Evolutionary conservation across 1,140 invertebrate species (phyloP), one percentile per base, ranked within the genome.

Genomic region (Danaus melanippus): DNA sequence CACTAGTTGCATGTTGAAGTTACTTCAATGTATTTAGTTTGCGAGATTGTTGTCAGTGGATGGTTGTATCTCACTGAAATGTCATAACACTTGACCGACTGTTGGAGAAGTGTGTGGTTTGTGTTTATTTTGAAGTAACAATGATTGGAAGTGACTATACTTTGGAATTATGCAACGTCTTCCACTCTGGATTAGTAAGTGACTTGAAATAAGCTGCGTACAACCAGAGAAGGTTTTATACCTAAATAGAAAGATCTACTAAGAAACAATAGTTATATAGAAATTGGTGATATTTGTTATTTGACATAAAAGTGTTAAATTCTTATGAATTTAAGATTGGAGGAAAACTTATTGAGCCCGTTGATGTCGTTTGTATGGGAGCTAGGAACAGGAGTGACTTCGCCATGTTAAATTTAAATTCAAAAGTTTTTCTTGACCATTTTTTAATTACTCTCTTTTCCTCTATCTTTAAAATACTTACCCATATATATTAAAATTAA

Each of bases 121-220:
- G 21, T 32, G 21, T 32, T 50, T 58, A 50, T 46, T 42, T 12
- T 7, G 12, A 9, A 9, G 10, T 17, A 45, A 89, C 84, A 43
- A 94, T 95, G 93, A 92, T 93, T 50, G 90, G 92, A 15, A 92
- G 90, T 66, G 95, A 97, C 72, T 96, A 95, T 77, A 91, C 94
- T 17, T 87, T 98, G 68, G 96, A 98, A 80, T 88, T 97, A 52
- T 92, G 92, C 56, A 96, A 95, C 81, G 93, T 98, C 44, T 96
- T 93, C 71, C 94, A 97, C 76, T 95, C 95, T 21, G 94, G 94
- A 56, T 93, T 95, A 88, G 93, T 94, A 87, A 88, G 89, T 87
- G 9, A 43, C 2, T 12, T 12, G 12, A 42, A 12, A 45, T 48
- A 43, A 12, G 42, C 32, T 42, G 10, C 10, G 42, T 41, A 39